Conservation (phyloP, 2,797 vertebrate genomes). For the Australoheros facetus region DNA sequence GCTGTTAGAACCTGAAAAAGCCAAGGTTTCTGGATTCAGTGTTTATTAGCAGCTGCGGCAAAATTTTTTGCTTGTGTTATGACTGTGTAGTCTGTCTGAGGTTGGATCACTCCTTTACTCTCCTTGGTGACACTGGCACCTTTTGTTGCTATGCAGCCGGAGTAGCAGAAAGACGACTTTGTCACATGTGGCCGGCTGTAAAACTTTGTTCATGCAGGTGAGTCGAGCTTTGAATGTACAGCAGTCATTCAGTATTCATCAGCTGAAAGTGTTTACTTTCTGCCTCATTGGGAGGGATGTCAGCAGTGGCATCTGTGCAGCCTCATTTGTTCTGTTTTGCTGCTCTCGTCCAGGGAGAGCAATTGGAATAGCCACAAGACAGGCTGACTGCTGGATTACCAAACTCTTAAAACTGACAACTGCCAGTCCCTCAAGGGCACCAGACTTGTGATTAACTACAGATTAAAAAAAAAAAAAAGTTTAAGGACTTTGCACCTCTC, state of each 20-base stretch:
- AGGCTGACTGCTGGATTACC: conserved; percentile 6
- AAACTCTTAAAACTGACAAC: background rate
- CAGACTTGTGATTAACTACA: background rate
- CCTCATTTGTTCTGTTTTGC: conserved; percentile 3
- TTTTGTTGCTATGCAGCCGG: conserved; percentile 54
- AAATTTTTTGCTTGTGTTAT: background rate
- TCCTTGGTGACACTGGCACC: conserved; percentile 29
- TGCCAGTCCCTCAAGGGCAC: background rate
- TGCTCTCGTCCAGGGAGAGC: conserved; percentile 2
- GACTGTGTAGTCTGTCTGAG: background rate
- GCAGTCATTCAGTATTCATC: background rate
- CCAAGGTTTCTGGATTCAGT: background rate
- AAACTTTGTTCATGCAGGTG: conserved; percentile 33
- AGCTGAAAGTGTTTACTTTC: background rate
- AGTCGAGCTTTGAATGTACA: conserved; percentile 34
- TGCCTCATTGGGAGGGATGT: background rate
- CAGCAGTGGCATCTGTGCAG: background rate
- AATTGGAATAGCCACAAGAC: conserved; percentile 4
- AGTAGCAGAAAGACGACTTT: conserved; percentile 33
- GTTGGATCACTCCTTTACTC: background rate
- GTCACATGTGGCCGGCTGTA: conserved; percentile 33
- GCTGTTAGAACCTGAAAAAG: background rate
- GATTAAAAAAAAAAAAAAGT: too few relatives aligned
- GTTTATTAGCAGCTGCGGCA: background rate
- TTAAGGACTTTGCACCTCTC: background rate